phyloP scores from a whole-genome alignment of 2,888 invertebrate genomes.

The Drosophila dives region DNA sequence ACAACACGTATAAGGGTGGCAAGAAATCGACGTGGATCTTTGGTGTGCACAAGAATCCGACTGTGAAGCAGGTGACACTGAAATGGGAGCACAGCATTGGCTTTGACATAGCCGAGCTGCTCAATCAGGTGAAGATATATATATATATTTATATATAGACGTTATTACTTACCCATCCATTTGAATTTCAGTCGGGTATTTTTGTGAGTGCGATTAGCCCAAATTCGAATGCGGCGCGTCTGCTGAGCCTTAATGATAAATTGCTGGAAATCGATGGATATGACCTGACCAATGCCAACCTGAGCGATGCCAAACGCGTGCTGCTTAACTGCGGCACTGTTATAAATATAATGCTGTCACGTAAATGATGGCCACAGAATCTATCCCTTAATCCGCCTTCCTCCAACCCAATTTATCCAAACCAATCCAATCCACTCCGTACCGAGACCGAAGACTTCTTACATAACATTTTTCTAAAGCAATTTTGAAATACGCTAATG shows the following conservation, averaged over 20 bases:
- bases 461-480: constrained; percentile 75
- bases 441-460: constrained; percentile 78
- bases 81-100: constrained; percentile 80
- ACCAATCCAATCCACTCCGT: constrained; percentile 33
- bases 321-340: constrained; percentile 78
- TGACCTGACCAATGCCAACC: constrained; percentile 82
- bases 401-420: background rate
- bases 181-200: constrained; percentile 72
- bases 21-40: constrained; percentile 83
- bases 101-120: constrained; percentile 80
- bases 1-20: constrained; percentile 52
- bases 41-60: constrained; percentile 84
- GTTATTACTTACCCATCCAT: background rate
- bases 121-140: constrained; percentile 71
- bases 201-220: constrained; percentile 80
- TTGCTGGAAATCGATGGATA: constrained; percentile 83
- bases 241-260: constrained; percentile 81
- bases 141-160: background rate
- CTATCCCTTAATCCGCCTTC: background rate
- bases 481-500: constrained; percentile 53
- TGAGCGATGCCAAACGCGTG: constrained; percentile 80
- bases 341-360: constrained; percentile 83
- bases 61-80: constrained; percentile 83
- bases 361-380: constrained; percentile 71
- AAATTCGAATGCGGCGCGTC: constrained; percentile 76